Percentiles rank a stretch among this genome's conserved stretches.
Conservation (phyloP, 2,797 vertebrate genomes). For the Enteromius paludinosus region DNA sequence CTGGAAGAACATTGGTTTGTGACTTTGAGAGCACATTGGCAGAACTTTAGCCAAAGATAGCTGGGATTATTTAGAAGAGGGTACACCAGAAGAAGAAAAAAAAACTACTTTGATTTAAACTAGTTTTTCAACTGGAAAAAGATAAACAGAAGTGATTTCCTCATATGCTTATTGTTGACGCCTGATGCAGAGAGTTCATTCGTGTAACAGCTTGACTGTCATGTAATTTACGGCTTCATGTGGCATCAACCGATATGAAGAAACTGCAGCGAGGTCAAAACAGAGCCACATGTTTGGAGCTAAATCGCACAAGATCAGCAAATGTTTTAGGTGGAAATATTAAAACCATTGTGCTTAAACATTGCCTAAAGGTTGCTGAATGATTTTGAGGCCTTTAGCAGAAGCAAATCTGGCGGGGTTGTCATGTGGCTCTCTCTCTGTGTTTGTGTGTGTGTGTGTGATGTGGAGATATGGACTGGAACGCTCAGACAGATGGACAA, state of each 20-base stretch:
- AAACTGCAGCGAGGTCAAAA: slow-evolving; percentile 91
- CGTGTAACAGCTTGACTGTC: slow-evolving; percentile 88
- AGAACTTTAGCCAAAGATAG: neutral
- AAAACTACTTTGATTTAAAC: neutral
- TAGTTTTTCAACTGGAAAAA: neutral
- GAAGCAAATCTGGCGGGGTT: neutral
- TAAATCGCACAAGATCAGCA: slow-evolving; percentile 53
- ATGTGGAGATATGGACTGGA: slow-evolving; percentile 5
- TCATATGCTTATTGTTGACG: slow-evolving; percentile 63
- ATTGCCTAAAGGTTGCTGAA: slow-evolving; percentile 6
- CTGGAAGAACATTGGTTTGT: neutral
- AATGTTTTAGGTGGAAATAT: slow-evolving; percentile 23
- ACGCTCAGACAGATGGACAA: neutral
- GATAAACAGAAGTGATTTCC: neutral
- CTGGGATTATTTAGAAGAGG: neutral
- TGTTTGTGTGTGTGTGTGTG: slow-evolving; percentile 16
- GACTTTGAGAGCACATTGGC: neutral
- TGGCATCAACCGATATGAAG: slow-evolving; percentile 92
- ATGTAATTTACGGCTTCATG: slow-evolving; percentile 88
- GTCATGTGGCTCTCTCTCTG: slow-evolving; percentile 43
- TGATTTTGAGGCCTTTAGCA: neutral
- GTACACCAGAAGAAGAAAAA: neutral
- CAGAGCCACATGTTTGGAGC: slow-evolving; percentile 87
- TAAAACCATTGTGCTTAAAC: slow-evolving; percentile 5
- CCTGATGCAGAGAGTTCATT: slow-evolving; percentile 92